Base-by-base conservation (phyloP, 1,140 invertebrate genomes). In the Tetramorium simillimum region DNA sequence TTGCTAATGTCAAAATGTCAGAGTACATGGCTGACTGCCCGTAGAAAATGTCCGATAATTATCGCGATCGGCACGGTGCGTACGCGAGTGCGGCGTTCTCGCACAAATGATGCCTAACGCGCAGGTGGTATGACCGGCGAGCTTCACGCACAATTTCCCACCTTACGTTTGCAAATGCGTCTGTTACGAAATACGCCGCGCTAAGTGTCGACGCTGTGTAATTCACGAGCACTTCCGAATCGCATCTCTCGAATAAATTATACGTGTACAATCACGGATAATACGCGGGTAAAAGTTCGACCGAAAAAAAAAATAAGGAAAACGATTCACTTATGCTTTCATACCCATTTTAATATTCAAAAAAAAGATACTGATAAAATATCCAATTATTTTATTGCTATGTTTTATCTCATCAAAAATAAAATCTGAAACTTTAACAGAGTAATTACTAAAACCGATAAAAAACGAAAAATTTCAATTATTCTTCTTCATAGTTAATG, bases 1-100 rank as follows among this genome's bases (percentile, higher is more conserved):
- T 63, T 65, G 88, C 84, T 87, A 92, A 92, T 92, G 92, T 93
- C 92, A 93, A 92, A 93, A 90, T 93, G 92, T 93, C 93, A 93
- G 89, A 90, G 92, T 90, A 85, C 88, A 91, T 90, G 89, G 88
- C 90, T 89, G 89, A 86, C 69, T 91, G 91, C 24, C 33, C 88
- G 86, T 73, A 82, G 85, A 88, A 93, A 92, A 88, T 89, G 77
- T 62, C 77, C 69, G 88, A 86, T 92, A 92, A 93, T 93, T 93
- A 93, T 87, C 84, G 43, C 62, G 60, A 92, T 82, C 90, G 56
- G 62, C 51, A 51, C 56, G 46, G 21, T 40, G 40, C 21, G 18
- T 49, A 60, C 12, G n/a, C 33, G 28, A 53, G 9, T 46, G 53
- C 7, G 73, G 85, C 76, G 21, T 70, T 89, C 77, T 70, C 63